Percentiles rank a stretch among this genome's conserved stretches.
Conservation (phyloP, 2,888 invertebrate species). For the Clusia tigrina region DNA sequence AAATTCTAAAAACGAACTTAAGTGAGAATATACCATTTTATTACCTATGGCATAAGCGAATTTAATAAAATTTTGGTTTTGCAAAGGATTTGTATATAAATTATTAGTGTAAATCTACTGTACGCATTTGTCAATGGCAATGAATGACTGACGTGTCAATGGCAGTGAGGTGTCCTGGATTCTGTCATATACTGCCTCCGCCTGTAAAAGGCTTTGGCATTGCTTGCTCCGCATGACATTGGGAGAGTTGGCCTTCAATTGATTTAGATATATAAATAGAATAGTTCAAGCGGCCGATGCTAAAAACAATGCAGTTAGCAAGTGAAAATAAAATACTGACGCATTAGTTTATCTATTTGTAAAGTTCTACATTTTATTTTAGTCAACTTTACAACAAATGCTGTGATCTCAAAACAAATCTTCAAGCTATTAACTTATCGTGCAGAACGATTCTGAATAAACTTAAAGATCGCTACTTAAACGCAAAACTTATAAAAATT, state of each 20-base stretch:
- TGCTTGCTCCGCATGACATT: no score
- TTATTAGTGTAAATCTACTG: neutral
- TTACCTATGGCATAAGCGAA: slow-evolving; percentile 13
- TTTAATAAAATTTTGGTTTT: slow-evolving; percentile 15
- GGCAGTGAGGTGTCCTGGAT: no score
- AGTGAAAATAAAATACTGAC: no score
- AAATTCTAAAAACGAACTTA: neutral
- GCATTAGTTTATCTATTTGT: slow-evolving; percentile 12
- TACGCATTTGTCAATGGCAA: no score
- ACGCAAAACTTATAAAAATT: neutral
- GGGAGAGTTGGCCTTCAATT: no score
- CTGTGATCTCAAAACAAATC: neutral
- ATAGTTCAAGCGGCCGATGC: no score
- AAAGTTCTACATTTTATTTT: slow-evolving; percentile 15
- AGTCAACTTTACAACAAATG: slow-evolving; percentile 23
- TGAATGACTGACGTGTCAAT: no score
- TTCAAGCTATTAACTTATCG: neutral
- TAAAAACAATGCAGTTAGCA: no score
- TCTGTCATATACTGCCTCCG: no score
- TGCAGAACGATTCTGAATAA: neutral
- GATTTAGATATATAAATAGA: no score
- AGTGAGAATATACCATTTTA: slow-evolving; percentile 7
- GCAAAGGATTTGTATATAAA: neutral
- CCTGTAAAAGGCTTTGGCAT: no score
- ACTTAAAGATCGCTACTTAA: neutral